A percentile compares a stretch with the other conserved stretches of the same genome.
phyloP scores from a whole-genome alignment of 92 coral and sea anemone genomes.

The Parazoanthus darwini region DNA sequence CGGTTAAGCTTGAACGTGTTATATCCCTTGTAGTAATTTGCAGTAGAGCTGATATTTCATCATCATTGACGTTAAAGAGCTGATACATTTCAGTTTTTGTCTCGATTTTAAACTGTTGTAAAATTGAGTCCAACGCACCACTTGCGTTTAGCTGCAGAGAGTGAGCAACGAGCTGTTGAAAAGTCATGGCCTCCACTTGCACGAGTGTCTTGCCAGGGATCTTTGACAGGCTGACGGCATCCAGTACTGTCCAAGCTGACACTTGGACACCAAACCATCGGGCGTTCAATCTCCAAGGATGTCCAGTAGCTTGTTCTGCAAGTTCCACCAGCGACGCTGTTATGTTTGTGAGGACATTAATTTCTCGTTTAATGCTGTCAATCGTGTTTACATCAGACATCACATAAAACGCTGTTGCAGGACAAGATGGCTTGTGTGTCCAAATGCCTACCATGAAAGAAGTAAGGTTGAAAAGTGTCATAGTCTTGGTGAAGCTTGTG shows the following conservation, averaged over 20 bases:
- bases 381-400: conserved; percentile 43
- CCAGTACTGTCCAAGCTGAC: conserved; percentile 56
- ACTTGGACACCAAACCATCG: conserved; percentile 50
- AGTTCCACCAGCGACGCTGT: conserved; percentile 59
- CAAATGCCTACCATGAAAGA: conserved; percentile 49
- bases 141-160: conserved; percentile 20
- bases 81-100: conserved; percentile 43
- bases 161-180: neutral
- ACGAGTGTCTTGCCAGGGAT: conserved; percentile 34
- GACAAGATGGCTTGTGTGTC: conserved; percentile 33
- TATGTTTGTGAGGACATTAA: conserved; percentile 40
- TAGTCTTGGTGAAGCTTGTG: conserved; percentile 37
- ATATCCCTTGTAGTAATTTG: conserved; percentile 28
- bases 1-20: neutral
- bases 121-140: neutral
- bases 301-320: conserved; percentile 52
- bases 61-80: conserved; percentile 48
- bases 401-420: conserved; percentile 55
- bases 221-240: conserved; percentile 9
- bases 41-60: conserved; percentile 44
- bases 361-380: conserved; percentile 35
- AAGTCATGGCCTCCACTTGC: conserved; percentile 33
- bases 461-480: conserved; percentile 46
- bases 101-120: conserved; percentile 2
- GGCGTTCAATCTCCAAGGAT: conserved; percentile 68